Conservation (phyloP, 2,113 vertebrate genomes). For the Lophura nycthemera region DNA sequence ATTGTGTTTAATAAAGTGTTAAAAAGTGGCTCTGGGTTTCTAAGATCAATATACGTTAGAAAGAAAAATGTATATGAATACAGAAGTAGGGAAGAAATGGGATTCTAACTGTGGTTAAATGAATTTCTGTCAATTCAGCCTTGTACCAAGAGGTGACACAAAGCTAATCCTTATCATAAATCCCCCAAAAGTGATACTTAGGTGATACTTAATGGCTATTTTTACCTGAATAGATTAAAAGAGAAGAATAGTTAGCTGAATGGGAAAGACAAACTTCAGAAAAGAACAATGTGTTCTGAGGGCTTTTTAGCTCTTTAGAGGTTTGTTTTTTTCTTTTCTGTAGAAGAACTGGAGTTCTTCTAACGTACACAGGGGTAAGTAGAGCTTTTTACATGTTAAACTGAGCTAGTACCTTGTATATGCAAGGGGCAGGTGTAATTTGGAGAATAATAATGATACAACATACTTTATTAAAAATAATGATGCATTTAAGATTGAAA, state of each 20-base stretch:
- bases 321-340: background rate
- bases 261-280: background rate
- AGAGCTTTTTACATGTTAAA: background rate
- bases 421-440: background rate
- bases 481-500: background rate
- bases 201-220: conserved; percentile 52
- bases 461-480: background rate
- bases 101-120: conserved; percentile 56
- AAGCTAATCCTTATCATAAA: conserved; percentile 64
- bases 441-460: background rate
- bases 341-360: background rate
- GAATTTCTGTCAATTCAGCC: conserved; percentile 50
- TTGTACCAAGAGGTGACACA: conserved; percentile 41
- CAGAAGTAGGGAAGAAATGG: conserved; percentile 42
- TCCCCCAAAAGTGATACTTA: conserved; percentile 62
- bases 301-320: background rate
- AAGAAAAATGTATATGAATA: conserved; percentile 50
- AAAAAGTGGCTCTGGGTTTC: conserved; percentile 40
- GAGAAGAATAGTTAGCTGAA: background rate
- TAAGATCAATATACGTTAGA: conserved; percentile 12
- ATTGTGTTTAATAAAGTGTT: conserved; percentile 65
- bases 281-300: background rate
- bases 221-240: conserved; percentile 47
- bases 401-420: background rate
- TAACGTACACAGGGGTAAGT: fast-evolving